Evolutionary conservation across 2,888 invertebrate genomes (phyloP).

Genomic region (Dinocampus coccinellae): DNA sequence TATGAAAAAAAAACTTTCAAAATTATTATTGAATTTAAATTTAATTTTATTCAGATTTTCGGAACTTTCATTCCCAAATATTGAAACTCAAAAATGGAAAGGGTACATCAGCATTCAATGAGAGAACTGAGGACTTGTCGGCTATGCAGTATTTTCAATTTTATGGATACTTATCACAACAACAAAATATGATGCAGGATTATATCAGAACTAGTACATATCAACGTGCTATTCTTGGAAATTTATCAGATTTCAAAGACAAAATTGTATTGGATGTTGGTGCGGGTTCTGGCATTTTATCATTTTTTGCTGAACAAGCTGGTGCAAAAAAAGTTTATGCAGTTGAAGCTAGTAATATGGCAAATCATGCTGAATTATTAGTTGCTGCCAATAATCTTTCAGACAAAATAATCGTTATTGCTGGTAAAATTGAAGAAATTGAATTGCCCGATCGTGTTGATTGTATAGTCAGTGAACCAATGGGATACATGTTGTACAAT

Average conservation of each 20-base stretch:
- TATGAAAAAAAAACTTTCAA: too few species aligned
- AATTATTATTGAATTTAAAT: slow-evolving; percentile 1
- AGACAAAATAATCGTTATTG: slow-evolving; percentile 90
- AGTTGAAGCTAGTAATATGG: slow-evolving; percentile 99
- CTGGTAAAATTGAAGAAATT: slow-evolving; percentile 99
- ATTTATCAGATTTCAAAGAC: slow-evolving; percentile 91
- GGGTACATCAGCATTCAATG: slow-evolving; percentile 88
- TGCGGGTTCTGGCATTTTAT: slow-evolving; percentile 97
- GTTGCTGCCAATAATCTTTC: slow-evolving; percentile 91
- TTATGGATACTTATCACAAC: slow-evolving; percentile 98
- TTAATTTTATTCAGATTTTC: slow-evolving; percentile 73
- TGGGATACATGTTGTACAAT: slow-evolving; percentile 99
- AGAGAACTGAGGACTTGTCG: slow-evolving; percentile 97
- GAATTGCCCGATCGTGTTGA: slow-evolving; percentile 95
- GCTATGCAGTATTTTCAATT: slow-evolving; percentile 99
- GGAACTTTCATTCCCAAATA: slow-evolving; percentile 81
- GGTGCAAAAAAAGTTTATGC: slow-evolving; percentile 97
- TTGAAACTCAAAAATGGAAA: slow-evolving; percentile 81
- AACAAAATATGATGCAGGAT: slow-evolving; percentile 99
- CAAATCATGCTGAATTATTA: slow-evolving; percentile 91
- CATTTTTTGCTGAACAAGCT: slow-evolving; percentile 98
- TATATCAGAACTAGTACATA: slow-evolving; percentile 98
- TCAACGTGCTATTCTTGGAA: slow-evolving; percentile 95
- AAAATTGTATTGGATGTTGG: slow-evolving; percentile 98
- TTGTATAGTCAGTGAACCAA: slow-evolving; percentile 98